A percentile compares a stretch with the other conserved stretches of the same genome.
Evolutionary conservation across 1,140 invertebrate genomes (phyloP).

Genomic region (Trichonephila clavata): DNA sequence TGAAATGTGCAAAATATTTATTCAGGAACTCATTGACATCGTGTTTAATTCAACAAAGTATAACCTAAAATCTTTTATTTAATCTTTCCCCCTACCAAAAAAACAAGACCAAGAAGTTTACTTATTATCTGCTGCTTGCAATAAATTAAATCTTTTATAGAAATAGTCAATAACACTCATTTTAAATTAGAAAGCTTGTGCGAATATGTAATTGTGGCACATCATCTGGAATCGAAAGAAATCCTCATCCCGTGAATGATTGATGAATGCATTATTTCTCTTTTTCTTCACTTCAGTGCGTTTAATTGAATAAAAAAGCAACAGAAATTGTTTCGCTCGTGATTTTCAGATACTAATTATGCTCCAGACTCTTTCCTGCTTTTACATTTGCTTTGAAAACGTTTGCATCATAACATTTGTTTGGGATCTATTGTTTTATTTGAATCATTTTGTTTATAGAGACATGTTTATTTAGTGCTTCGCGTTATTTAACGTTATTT

Average conservation of each 20-base stretch:
- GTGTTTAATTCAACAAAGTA: too few species aligned
- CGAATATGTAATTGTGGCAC: conserved; percentile 14
- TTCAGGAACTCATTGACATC: too few species aligned
- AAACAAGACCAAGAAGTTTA: too few species aligned
- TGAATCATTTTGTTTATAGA: neutral
- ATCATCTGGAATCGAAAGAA: conserved; percentile 1
- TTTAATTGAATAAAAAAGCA: conserved; percentile 8
- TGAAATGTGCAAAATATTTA: too few species aligned
- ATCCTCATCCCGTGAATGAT: conserved; percentile 1
- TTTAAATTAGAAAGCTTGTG: conserved; percentile 14
- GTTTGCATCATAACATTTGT: neutral
- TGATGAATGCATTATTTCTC: conserved; percentile 4
- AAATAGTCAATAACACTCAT: neutral
- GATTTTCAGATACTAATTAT: conserved; percentile 22
- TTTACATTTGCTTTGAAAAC: neutral
- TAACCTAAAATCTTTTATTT: too few species aligned
- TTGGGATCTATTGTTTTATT: neutral
- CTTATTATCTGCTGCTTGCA: neutral
- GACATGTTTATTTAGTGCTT: neutral
- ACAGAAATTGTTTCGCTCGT: neutral
- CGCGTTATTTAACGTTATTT: neutral
- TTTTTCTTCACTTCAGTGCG: neutral
- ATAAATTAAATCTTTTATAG: neutral
- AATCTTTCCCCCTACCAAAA: too few species aligned
- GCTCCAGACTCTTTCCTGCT: neutral